A percentile compares a stretch with the other conserved stretches of the same genome.
phyloP scores from a whole-genome alignment of 1,140 invertebrate species.

The Mizuhopecten yessoensis region DNA sequence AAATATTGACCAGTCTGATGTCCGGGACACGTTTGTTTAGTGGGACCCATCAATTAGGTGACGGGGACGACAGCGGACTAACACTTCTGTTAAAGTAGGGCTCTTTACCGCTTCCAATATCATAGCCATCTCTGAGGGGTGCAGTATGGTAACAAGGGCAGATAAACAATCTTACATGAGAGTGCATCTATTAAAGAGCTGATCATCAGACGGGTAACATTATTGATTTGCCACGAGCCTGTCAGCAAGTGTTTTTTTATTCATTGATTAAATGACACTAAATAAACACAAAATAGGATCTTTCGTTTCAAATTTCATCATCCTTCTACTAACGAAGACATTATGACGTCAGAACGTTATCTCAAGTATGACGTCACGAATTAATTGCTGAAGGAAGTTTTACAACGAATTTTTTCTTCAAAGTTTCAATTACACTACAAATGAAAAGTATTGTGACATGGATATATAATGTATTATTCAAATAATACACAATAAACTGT shows the following conservation, averaged over 20 bases:
- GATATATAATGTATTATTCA: no score
- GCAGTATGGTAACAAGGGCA: background rate
- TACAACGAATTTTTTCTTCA: no score
- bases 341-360: no score
- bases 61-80: background rate
- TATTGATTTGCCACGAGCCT: background rate
- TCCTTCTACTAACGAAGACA: no score
- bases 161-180: background rate
- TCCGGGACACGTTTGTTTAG: slow-evolving; percentile 31
- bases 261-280: background rate
- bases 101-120: no score
- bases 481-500: no score
- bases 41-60: background rate
- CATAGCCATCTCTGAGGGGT: no score
- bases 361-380: background rate
- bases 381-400: no score
- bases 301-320: no score
- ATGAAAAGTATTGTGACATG: no score
- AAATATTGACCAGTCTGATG: slow-evolving; percentile 24
- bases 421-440: no score
- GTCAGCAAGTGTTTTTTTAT: background rate
- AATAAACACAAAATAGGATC: background rate
- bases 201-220: background rate
- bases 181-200: background rate
- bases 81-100: background rate